Conservation (phyloP, 2,113 vertebrate genomes). For the Glareola pratincola region DNA sequence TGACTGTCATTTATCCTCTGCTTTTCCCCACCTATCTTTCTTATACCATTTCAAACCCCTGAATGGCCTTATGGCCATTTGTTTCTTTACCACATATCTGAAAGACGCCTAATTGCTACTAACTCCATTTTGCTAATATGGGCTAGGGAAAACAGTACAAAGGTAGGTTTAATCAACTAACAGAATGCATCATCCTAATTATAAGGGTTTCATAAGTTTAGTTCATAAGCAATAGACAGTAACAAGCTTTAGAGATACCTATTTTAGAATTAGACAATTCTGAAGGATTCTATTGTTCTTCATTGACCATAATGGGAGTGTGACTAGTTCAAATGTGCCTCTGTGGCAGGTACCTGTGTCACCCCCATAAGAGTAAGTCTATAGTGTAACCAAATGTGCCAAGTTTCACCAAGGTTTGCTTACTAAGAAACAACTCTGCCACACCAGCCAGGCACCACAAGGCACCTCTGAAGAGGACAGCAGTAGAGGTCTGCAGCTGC, state of each 20-base stretch:
- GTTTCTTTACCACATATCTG: not conserved
- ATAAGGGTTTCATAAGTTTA: not conserved
- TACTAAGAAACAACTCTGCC: not conserved
- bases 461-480: not conserved
- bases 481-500: not conserved
- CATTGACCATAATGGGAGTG: not conserved
- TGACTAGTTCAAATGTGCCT: not conserved
- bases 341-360: not conserved
- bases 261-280: not conserved
- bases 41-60: not conserved
- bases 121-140: not conserved
- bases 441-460: not conserved
- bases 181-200: not conserved
- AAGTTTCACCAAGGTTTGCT: not conserved
- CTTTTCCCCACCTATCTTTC: not conserved
- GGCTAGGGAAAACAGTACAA: not conserved
- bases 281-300: not conserved
- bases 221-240: not conserved
- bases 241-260: not conserved
- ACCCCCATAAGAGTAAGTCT: not conserved
- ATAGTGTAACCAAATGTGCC: not conserved
- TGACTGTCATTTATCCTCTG: constrained; percentile 24
- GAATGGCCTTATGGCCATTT: not conserved
- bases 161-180: not conserved
- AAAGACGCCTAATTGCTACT: not conserved